These are phyloP conservation scores for Drosophila leontia DNA, from an alignment of 1,140 invertebrate species.

Conservation along the genomic window DNA sequence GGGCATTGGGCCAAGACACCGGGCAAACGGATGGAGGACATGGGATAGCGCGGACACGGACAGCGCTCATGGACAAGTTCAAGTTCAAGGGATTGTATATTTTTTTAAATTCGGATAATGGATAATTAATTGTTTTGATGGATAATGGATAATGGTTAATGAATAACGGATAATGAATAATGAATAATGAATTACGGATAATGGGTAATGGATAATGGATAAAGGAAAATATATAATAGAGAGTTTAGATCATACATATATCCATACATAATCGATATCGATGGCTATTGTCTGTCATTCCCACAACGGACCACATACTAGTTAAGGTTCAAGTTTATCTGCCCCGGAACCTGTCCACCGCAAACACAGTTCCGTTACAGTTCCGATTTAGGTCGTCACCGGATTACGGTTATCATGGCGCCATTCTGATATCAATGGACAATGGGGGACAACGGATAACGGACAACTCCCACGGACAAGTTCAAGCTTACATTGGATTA, in stretches of 20 bases:
- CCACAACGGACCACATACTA: not conserved
- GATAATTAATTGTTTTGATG: too few species aligned
- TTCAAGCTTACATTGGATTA: conserved; percentile 24
- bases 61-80: conserved; percentile 22
- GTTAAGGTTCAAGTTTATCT: conserved; percentile 1
- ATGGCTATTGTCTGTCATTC: not conserved
- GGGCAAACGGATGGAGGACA: not conserved
- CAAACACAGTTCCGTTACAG: not conserved
- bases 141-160: too few species aligned
- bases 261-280: not conserved
- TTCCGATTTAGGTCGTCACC: not conserved
- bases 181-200: too few species aligned
- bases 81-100: too few species aligned
- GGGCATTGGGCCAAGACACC: conserved; percentile 37
- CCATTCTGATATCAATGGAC: not conserved
- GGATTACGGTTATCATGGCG: not conserved
- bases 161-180: too few species aligned
- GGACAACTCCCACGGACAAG: conserved; percentile 12
- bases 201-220: too few species aligned
- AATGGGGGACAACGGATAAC: not conserved
- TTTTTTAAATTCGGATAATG: too few species aligned
- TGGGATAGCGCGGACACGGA: conserved; percentile 1
- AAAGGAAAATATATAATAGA: too few species aligned
- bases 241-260: too few species aligned
- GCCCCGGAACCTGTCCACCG: not conserved